Evolutionary conservation across 2,113 vertebrate genomes (phyloP).

Genomic region (Varanus komodoensis): DNA sequence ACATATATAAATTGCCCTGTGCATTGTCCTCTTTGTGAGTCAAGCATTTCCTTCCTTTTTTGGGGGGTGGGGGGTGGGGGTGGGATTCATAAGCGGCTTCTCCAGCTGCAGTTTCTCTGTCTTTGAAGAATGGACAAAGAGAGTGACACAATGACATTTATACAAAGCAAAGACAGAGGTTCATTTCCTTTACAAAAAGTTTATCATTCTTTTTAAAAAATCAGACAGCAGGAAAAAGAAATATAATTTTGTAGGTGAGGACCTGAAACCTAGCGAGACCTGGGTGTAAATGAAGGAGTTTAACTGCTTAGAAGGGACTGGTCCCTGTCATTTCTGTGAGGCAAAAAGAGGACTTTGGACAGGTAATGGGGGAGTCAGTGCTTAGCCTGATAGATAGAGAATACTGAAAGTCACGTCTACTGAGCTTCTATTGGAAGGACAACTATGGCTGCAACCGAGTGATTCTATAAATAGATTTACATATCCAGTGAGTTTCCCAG

Average conservation of each 20-base stretch:
- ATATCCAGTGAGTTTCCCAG: not conserved
- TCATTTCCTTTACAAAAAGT: not conserved
- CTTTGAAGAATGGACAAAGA: not conserved
- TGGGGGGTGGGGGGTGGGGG: too few species aligned
- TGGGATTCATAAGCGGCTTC: too few species aligned
- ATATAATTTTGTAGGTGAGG: not conserved
- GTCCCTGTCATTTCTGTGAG: slow-evolving; percentile 14
- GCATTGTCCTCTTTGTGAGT: too few species aligned
- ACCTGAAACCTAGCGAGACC: not conserved
- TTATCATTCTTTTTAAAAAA: not conserved
- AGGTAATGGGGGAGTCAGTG: slow-evolving; percentile 8
- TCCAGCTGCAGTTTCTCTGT: not conserved
- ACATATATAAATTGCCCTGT: too few species aligned
- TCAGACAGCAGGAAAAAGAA: not conserved
- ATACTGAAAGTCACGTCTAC: slow-evolving; percentile 1
- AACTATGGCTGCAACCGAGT: not conserved
- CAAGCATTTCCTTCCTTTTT: too few species aligned
- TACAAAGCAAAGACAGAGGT: too few species aligned
- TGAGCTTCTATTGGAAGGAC: not conserved
- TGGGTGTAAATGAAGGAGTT: not conserved
- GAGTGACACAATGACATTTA: not conserved
- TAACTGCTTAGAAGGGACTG: slow-evolving; percentile 2
- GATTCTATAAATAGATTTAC: not conserved
- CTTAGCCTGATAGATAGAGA: not conserved
- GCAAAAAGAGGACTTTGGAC: rapidly evolving